These are phyloP conservation scores for Oreamnos americanus DNA, from an alignment of 2,113 vertebrate species.

Conservation along the genomic window DNA sequence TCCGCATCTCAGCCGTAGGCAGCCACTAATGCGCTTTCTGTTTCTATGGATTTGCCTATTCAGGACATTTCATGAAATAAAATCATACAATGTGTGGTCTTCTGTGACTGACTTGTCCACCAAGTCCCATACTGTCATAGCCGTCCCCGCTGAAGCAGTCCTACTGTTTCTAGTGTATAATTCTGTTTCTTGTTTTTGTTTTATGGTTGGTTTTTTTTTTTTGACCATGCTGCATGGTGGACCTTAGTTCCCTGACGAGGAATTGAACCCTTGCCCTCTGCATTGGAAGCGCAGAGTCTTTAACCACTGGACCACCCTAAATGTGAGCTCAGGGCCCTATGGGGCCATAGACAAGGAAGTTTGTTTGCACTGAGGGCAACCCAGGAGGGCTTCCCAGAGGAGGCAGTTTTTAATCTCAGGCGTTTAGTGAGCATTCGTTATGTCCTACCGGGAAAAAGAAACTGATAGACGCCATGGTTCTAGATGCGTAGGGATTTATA, in stretches of 20 bases:
- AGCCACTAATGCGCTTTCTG: too few species aligned
- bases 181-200: neutral
- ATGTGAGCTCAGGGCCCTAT: neutral
- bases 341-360: neutral
- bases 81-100: rapidly evolving
- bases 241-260: neutral
- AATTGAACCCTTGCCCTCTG: neutral
- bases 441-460: neutral
- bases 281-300: neutral
- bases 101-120: neutral
- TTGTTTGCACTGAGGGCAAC: neutral
- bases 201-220: neutral
- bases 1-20: neutral
- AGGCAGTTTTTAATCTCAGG: neutral
- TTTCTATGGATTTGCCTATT: neutral
- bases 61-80: neutral
- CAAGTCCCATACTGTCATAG: rapidly evolving
- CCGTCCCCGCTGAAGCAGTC: rapidly evolving
- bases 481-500: neutral
- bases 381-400: neutral
- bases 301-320: neutral
- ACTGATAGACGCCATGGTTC: neutral
- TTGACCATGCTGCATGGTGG: neutral
- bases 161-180: neutral
- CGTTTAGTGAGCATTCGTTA: neutral